These are phyloP conservation scores for Hypotaenidia okinawae DNA, from an alignment of 2,797 vertebrate genomes.

Conservation along the genomic window DNA sequence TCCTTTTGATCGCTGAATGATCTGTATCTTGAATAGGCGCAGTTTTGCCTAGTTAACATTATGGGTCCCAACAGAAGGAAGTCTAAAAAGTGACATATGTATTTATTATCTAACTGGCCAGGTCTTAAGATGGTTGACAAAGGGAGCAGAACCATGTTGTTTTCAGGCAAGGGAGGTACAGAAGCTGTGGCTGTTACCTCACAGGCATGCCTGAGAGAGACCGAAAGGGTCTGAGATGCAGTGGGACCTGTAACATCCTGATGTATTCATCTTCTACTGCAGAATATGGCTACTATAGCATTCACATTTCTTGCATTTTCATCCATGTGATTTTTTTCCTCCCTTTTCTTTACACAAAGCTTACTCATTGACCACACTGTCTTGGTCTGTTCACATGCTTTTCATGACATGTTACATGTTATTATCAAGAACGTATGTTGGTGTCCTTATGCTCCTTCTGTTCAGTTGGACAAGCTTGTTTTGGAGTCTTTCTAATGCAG, in stretches of 20 bases:
- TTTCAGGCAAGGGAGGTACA: background rate
- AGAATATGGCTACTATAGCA: background rate
- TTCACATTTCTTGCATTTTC: rapidly evolving
- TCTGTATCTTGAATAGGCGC: background rate
- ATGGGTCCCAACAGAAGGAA: background rate
- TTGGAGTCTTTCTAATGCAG: background rate
- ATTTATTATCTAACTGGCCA: background rate
- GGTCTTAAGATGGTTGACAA: background rate
- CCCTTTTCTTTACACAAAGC: background rate
- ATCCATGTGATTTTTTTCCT: background rate
- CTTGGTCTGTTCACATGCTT: background rate
- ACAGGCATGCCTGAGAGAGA: background rate
- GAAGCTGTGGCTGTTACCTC: background rate
- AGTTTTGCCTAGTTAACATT: background rate
- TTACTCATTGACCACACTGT: background rate
- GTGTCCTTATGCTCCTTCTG: background rate
- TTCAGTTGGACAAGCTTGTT: background rate
- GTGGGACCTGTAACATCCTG: background rate
- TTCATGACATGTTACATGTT: background rate
- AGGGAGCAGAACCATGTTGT: background rate
- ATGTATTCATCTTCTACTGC: background rate
- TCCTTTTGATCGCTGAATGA: background rate
- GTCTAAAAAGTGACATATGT: background rate
- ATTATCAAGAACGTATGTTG: rapidly evolving
- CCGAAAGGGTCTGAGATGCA: background rate